Evolutionary conservation across 1,140 invertebrate genomes (phyloP).

Genomic region (Carposina sasakii): DNA sequence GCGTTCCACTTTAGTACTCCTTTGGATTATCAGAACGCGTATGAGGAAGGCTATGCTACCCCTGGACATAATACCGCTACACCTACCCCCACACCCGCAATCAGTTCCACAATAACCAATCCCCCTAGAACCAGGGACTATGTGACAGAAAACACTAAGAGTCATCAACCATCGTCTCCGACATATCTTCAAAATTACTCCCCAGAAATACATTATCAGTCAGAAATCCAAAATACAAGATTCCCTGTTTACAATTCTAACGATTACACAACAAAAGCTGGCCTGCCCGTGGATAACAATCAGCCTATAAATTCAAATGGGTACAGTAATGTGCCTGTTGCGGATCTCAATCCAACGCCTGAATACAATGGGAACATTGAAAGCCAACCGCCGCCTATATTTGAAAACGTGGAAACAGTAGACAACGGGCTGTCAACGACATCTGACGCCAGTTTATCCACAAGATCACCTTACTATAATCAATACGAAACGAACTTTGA

Average conservation of each 20-base stretch:
- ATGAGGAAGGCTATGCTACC: slow-evolving; percentile 47
- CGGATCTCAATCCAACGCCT: slow-evolving; percentile 3
- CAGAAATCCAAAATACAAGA: slow-evolving; percentile 37
- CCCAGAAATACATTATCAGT: slow-evolving; percentile 54
- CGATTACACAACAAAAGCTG: slow-evolving; percentile 36
- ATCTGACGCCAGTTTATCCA: slow-evolving; percentile 22
- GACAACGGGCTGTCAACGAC: slow-evolving; percentile 25
- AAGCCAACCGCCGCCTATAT: slow-evolving; percentile 20
- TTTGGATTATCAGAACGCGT: slow-evolving; percentile 58
- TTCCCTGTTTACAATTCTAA: slow-evolving; percentile 40
- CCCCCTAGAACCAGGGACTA: too few species aligned
- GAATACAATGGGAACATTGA: slow-evolving; percentile 14
- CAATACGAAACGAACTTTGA: slow-evolving; percentile 39
- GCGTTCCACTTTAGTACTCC: slow-evolving; percentile 64
- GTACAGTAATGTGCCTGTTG: not conserved
- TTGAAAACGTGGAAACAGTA: slow-evolving; percentile 31
- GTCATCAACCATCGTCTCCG: slow-evolving; percentile 35
- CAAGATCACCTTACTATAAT: slow-evolving; percentile 32
- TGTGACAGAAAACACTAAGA: slow-evolving; percentile 26
- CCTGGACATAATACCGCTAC: slow-evolving; percentile 19
- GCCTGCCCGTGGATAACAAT: slow-evolving; percentile 14
- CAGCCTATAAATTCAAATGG: slow-evolving; percentile 11
- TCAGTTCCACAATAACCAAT: slow-evolving; percentile 23
- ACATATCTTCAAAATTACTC: slow-evolving; percentile 48
- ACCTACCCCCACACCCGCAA: slow-evolving; percentile 10